These are phyloP conservation scores for Augochlorella aurata DNA, from an alignment of 2,888 invertebrate genomes.

Conservation along the genomic window DNA sequence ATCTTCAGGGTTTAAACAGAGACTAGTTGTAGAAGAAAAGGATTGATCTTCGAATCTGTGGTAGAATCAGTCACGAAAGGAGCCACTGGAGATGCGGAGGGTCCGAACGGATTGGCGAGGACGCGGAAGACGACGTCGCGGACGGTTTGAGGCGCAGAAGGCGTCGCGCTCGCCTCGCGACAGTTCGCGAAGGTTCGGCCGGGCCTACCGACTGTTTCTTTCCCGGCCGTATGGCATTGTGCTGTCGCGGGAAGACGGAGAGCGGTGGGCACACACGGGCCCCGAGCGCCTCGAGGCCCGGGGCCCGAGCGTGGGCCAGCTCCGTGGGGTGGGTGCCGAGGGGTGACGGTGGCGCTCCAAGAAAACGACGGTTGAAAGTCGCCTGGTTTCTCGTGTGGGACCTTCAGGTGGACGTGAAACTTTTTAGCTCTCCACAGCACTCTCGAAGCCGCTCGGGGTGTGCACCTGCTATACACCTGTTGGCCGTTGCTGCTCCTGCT, in stretches of 20 bases:
- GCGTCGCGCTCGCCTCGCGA: conserved; percentile 1
- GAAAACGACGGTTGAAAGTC: conserved; percentile 77
- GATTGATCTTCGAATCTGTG: too few relatives aligned
- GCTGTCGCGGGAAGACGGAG: conserved; percentile 52
- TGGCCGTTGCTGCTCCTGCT: conserved; percentile 76
- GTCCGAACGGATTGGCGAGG: neutral
- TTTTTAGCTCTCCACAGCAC: conserved; percentile 69
- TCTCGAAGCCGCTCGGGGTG: conserved; percentile 71
- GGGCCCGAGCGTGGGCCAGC: conserved; percentile 37
- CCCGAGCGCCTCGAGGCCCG: neutral
- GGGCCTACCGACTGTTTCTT: conserved; percentile 36
- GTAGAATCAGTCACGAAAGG: too few relatives aligned
- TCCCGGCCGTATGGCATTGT: conserved; percentile 42
- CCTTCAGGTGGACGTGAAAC: conserved; percentile 80
- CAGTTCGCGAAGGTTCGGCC: conserved; percentile 1
- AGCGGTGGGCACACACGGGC: conserved; percentile 18
- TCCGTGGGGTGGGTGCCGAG: conserved; percentile 69
- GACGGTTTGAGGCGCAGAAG: conserved; percentile 12
- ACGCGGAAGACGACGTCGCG: neutral
- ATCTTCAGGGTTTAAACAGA: too few relatives aligned
- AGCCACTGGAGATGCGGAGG: too few relatives aligned
- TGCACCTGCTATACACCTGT: conserved; percentile 81
- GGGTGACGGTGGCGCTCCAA: conserved; percentile 58
- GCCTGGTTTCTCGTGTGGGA: conserved; percentile 78
- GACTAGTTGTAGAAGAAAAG: too few relatives aligned